Percentiles rank a stretch among this genome's conserved stretches.
Conservation (phyloP, 2,797 vertebrate genomes). For the Menidia menidia region DNA sequence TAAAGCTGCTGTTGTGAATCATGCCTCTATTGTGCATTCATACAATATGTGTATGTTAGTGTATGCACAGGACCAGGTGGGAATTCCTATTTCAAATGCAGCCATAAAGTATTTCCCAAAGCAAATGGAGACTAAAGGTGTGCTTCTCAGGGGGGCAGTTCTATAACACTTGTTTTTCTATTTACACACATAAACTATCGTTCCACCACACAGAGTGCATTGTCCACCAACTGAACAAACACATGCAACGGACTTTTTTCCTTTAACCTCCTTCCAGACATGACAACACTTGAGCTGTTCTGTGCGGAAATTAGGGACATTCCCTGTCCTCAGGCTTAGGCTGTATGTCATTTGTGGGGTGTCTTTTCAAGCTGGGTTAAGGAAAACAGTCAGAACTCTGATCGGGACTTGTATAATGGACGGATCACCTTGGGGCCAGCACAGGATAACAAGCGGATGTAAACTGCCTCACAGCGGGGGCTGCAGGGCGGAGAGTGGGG, state of each 20-base stretch:
- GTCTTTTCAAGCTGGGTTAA: conserved; percentile 65
- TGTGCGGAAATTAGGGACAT: conserved; percentile 53
- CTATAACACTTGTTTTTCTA: conserved; percentile 10
- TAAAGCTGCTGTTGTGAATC: background rate
- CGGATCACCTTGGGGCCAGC: conserved; percentile 49
- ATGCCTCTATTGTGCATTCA: background rate
- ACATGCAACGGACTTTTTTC: conserved; percentile 35
- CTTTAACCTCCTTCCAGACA: conserved; percentile 63
- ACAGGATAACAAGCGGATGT: conserved; percentile 67
- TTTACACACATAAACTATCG: conserved; percentile 5
- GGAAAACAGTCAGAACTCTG: conserved; percentile 41
- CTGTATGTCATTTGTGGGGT: conserved; percentile 62
- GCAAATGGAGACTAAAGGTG: conserved; percentile 4
- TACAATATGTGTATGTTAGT: background rate
- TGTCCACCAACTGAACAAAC: conserved; percentile 19
- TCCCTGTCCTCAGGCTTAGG: conserved; percentile 41
- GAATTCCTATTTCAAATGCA: conserved; percentile 15
- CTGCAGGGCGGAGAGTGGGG: conserved; percentile 53
- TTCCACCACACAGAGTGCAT: background rate
- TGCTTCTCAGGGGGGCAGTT: background rate
- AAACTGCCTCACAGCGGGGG: conserved; percentile 64
- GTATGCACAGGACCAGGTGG: conserved; percentile 13
- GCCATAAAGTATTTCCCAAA: conserved; percentile 10
- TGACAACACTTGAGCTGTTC: conserved; percentile 48
- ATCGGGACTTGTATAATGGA: conserved; percentile 46